Evolutionary conservation across 2,888 invertebrate species (phyloP), one percentile per base, ranked within the genome.

Genomic region (Dasysyrphus albostriatus): DNA sequence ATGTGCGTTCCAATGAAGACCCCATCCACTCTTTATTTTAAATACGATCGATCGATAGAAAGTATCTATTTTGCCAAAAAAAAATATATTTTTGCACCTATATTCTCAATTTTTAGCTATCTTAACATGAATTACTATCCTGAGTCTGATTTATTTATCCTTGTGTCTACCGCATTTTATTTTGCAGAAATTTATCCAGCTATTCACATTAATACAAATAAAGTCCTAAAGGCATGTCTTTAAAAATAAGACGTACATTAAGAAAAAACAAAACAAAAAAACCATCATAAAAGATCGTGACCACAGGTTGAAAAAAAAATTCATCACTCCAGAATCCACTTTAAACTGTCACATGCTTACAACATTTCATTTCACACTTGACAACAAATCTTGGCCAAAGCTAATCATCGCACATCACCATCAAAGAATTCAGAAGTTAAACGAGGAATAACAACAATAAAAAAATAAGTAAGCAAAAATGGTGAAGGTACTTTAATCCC

Each of bases 341-440:
- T 74, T 51, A 70, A 84, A 65, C 59, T 81, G 81, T 77, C 85
- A 76, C 84, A 81, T 81, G 81, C 85, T 82, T 73, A 61, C 77
- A 81, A 76, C 67, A 85, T 82, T 82, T 81, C 37, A 81, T 74
- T 82, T 74, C 61, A 69, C 85, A 85, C 82, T 81, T 73, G 73
- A 77, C 76, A 81, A 84, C 65, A 54, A 54, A 54, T 77, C 81
- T 76, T 69, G 16, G 58, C 54, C 81, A 39, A 51, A 32, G 37
- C 16, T 19, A 49, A 67, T 5, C 32, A 63, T 63, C 29, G 44
- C 14, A 42, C 63, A 32, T 42, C 44, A 47, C 14, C 32, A 65
- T 32, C 59, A 59, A 8, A 63, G 3, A 4, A 19, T 59, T 16
- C 61, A 61, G 61, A 39, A 61, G 61, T 19, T 44, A 37, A 76